Evolutionary conservation across 2,888 invertebrate species (phyloP).

Genomic region (Cancer borealis): DNA sequence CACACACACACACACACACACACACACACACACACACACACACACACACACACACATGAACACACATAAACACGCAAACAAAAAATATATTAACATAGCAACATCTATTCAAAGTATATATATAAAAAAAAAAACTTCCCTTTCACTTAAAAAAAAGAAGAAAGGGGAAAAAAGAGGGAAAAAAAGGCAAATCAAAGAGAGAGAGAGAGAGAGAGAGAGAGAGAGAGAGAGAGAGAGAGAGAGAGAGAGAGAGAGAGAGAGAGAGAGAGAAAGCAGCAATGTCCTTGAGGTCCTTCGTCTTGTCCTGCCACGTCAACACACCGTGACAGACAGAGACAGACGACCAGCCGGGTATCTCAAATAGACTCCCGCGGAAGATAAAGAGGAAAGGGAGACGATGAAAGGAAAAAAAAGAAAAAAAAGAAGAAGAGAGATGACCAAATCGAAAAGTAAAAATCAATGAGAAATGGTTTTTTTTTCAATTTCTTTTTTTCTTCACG

Average conservation of each 20-base stretch:
- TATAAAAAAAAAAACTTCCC: not conserved
- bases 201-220: not conserved
- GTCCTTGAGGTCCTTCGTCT: not conserved
- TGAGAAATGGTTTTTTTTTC: not conserved
- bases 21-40: slow-evolving; percentile 16
- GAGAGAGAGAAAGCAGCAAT: not conserved
- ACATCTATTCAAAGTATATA: not conserved
- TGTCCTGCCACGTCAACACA: slow-evolving; percentile 1
- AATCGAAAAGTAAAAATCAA: not conserved
- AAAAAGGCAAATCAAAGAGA: not conserved
- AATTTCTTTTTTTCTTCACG: not conserved
- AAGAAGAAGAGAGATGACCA: not conserved
- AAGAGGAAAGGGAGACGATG: not conserved
- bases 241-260: not conserved
- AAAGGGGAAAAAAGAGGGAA: not conserved
- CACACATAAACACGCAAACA: not conserved
- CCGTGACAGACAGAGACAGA: slow-evolving; percentile 24
- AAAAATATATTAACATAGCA: not conserved
- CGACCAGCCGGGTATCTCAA: not conserved
- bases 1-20: not conserved
- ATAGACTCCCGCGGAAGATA: not conserved
- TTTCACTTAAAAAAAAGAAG: not conserved
- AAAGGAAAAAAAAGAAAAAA: not conserved
- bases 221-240: not conserved
- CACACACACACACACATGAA: not conserved